A percentile compares a stretch with the other conserved stretches of the same genome.
Conservation (phyloP, 2,888 invertebrate species). For the Stratiomys singularior region DNA sequence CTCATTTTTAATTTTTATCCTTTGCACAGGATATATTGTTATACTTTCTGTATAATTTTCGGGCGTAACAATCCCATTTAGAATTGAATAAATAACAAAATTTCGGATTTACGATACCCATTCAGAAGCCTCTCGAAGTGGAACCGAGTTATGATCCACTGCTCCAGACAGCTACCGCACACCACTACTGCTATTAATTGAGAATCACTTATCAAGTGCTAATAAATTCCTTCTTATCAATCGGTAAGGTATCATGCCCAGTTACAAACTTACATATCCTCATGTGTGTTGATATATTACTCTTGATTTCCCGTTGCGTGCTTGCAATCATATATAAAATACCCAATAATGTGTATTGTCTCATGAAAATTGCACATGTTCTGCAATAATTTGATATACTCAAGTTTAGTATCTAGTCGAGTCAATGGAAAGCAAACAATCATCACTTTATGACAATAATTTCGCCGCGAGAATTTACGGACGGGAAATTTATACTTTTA, state of each 20-base stretch:
- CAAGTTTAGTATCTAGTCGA: background rate
- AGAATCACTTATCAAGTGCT: background rate
- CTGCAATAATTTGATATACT: too few species aligned
- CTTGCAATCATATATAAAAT: too few species aligned
- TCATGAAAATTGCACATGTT: background rate
- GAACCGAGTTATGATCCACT: too few species aligned
- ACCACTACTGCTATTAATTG: too few species aligned
- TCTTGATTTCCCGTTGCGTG: background rate
- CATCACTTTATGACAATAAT: background rate
- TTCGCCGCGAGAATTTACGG: background rate
- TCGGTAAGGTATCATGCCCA: background rate
- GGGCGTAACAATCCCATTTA: too few species aligned
- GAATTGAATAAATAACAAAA: too few species aligned
- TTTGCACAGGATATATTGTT: too few species aligned
- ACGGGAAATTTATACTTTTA: background rate
- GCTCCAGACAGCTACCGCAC: too few species aligned
- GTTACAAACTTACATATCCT: background rate
- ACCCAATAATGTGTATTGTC: background rate
- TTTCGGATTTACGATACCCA: too few species aligned
- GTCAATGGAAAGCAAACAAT: slow-evolving; percentile 6
- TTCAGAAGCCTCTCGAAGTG: too few species aligned
- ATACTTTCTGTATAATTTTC: too few species aligned
- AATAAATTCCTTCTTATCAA: slow-evolving; percentile 16
- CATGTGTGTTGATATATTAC: background rate
- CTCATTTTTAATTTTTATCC: too few species aligned